A percentile compares a stretch with the other conserved stretches of the same genome.
Conservation (phyloP, 1,140 invertebrate species). For the Samia ricini region DNA sequence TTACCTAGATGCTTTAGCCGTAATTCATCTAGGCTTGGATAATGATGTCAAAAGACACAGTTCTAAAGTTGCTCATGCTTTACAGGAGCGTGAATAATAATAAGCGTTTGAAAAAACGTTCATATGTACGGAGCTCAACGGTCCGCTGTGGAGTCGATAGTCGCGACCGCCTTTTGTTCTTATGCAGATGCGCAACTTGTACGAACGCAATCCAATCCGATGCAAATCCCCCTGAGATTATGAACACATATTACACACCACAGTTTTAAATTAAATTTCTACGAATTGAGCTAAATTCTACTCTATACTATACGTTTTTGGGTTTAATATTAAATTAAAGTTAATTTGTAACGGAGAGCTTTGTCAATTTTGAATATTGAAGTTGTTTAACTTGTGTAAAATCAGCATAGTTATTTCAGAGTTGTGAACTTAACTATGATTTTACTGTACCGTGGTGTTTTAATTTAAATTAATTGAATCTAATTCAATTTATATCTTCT, state of each 20-base stretch:
- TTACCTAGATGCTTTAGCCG: too few relatives aligned
- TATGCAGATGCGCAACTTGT: constrained; percentile 60
- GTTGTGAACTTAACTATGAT: too few relatives aligned
- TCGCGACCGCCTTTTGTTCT: constrained; percentile 28
- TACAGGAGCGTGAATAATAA: too few relatives aligned
- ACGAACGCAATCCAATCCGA: constrained; percentile 61
- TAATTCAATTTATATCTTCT: too few relatives aligned
- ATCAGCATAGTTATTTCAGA: too few relatives aligned
- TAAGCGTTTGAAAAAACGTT: too few relatives aligned
- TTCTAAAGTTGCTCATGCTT: too few relatives aligned
- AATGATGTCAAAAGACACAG: too few relatives aligned
- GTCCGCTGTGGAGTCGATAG: not conserved
- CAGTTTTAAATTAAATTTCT: constrained; percentile 56
- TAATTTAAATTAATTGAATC: too few relatives aligned
- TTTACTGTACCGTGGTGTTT: not conserved
- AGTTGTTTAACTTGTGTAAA: not conserved
- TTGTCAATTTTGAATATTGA: not conserved
- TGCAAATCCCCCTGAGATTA: constrained; percentile 53
- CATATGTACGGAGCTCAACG: not conserved
- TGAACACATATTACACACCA: constrained; percentile 35
- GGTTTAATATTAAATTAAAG: constrained; percentile 22
- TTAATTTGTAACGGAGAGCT: not conserved
- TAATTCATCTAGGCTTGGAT: too few relatives aligned
- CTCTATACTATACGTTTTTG: constrained; percentile 22
- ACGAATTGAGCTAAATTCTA: constrained; percentile 24